These are phyloP conservation scores for Pyrgus malvae DNA, from an alignment of 2,888 invertebrate species.

Conservation along the genomic window DNA sequence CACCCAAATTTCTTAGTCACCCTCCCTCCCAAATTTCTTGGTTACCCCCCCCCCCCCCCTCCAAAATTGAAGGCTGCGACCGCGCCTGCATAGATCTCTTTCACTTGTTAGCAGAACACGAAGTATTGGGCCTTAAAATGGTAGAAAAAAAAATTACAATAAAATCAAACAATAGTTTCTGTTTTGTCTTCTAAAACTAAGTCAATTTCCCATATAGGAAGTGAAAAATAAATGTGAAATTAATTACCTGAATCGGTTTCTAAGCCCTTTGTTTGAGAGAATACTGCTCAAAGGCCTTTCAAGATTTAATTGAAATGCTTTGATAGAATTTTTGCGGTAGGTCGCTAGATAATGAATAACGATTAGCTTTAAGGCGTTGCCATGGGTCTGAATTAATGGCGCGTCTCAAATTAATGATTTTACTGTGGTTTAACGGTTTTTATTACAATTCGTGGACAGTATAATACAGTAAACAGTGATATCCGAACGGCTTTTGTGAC, in stretches of 20 bases:
- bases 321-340: conserved; percentile 45
- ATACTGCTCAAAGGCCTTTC: conserved; percentile 21
- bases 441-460: background rate
- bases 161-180: no score
- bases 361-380: conserved; percentile 10
- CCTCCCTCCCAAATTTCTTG: no score
- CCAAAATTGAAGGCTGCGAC: no score
- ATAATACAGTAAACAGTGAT: no score
- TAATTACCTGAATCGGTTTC: conserved; percentile 30
- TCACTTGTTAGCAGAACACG: no score
- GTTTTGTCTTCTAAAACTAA: no score
- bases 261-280: conserved; percentile 26
- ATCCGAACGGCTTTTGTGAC: no score
- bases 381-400: conserved; percentile 24
- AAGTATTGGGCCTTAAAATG: no score
- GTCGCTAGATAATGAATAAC: conserved; percentile 35
- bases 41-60: no score
- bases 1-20: no score
- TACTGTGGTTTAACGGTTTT: background rate
- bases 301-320: conserved; percentile 30
- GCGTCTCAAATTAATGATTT: conserved; percentile 11
- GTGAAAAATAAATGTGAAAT: conserved; percentile 2
- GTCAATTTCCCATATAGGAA: background rate
- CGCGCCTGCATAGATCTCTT: no score
- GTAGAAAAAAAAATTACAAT: no score